A percentile compares a stretch with the other conserved stretches of the same genome.
Evolutionary conservation across 2,888 invertebrate species (phyloP).

Genomic region (Sericinus montela): DNA sequence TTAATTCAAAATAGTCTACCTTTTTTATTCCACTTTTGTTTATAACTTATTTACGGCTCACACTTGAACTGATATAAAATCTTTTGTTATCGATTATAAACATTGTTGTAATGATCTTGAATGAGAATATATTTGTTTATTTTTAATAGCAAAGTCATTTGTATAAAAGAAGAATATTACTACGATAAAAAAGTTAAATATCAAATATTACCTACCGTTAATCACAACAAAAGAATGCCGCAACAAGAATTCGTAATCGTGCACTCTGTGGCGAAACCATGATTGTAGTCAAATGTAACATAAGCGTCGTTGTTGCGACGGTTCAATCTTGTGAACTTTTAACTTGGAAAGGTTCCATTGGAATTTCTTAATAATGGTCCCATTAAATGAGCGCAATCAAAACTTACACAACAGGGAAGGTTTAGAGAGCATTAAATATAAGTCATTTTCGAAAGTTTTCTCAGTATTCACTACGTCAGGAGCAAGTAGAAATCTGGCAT

Average conservation of each 20-base stretch:
- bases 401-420: conserved; percentile 58
- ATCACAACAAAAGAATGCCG: neutral
- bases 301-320: conserved; percentile 46
- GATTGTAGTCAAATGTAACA: conserved; percentile 40
- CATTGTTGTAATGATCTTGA: no score
- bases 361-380: conserved; percentile 53
- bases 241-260: conserved; percentile 1
- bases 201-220: no score
- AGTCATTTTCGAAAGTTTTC: no score
- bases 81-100: no score
- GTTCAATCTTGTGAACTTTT: conserved; percentile 63
- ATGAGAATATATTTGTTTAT: no score
- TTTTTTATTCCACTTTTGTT: conserved; percentile 27
- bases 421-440: conserved; percentile 25
- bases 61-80: neutral
- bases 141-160: no score
- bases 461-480: no score
- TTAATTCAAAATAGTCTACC: conserved; percentile 62
- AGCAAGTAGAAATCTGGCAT: no score
- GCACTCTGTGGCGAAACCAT: conserved; percentile 20
- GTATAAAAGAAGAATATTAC: no score
- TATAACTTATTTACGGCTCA: conserved; percentile 26
- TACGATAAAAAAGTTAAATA: no score
- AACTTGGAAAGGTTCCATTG: conserved; percentile 57
- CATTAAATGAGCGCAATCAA: conserved; percentile 59